Evolutionary conservation across 1,140 invertebrate species (phyloP).

Genomic region (Araneus ventricosus): DNA sequence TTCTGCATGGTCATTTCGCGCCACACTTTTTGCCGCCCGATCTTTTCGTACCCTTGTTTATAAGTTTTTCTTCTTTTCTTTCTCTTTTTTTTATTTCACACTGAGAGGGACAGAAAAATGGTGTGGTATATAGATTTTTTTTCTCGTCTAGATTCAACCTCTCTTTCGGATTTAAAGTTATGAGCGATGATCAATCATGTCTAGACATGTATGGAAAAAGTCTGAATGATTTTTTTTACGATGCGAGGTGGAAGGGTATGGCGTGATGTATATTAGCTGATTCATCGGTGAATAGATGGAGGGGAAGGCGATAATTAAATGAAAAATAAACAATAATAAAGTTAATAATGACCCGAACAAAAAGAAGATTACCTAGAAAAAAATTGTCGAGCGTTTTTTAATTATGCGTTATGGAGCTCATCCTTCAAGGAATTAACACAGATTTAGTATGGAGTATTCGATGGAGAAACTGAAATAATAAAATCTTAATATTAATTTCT

Average conservation of each 20-base stretch:
- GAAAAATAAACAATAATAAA: not conserved
- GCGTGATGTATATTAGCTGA: not conserved
- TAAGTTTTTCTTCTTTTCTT: not conserved
- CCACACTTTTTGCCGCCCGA: not conserved
- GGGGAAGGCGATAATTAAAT: not conserved
- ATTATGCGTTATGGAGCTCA: too few relatives aligned
- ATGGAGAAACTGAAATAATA: too few relatives aligned
- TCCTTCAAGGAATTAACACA: too few relatives aligned
- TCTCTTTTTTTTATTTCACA: not conserved
- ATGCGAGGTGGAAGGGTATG: not conserved
- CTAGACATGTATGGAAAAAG: conserved; percentile 21
- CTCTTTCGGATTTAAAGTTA: conserved; percentile 36
- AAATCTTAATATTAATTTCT: too few relatives aligned
- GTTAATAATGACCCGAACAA: not conserved
- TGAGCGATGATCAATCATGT: conserved; percentile 59
- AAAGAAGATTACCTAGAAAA: not conserved
- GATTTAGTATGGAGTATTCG: too few relatives aligned
- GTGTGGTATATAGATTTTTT: conserved; percentile 7
- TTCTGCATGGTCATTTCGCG: conserved; percentile 37
- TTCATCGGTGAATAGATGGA: not conserved
- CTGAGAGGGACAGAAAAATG: not conserved
- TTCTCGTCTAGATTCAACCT: not conserved
- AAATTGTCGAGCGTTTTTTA: not conserved
- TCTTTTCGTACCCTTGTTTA: not conserved
- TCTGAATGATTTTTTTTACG: conserved; percentile 35